Conservation (phyloP, 2,888 invertebrate genomes). For the Eupithecia subumbrata region DNA sequence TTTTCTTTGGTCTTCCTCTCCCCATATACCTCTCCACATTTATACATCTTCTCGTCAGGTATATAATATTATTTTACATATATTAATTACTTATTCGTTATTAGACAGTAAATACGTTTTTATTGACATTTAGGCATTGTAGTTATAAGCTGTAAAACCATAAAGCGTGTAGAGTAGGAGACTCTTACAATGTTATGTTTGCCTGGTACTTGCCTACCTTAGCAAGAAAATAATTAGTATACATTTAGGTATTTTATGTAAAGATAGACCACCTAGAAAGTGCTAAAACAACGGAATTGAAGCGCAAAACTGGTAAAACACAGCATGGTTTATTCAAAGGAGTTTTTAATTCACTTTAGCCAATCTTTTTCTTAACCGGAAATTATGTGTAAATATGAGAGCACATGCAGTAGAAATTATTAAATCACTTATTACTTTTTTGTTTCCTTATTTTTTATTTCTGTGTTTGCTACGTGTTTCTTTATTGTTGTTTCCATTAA, state of each 20-base stretch:
- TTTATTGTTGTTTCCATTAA: too few species aligned
- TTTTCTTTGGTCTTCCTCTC: too few species aligned
- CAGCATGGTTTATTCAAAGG: not conserved
- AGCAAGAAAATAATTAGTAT: not conserved
- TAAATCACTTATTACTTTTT: too few species aligned
- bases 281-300: not conserved
- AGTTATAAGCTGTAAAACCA: constrained; percentile 4
- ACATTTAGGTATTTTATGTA: not conserved
- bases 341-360: not conserved
- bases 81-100: not conserved
- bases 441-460: too few species aligned
- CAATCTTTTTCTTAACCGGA: not conserved
- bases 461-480: too few species aligned
- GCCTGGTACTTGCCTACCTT: not conserved
- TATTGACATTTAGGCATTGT: not conserved
- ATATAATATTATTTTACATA: too few species aligned
- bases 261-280: constrained; percentile 5
- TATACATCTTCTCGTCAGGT: too few species aligned
- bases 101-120: not conserved
- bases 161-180: not conserved
- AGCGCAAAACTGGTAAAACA: not conserved
- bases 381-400: not conserved
- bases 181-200: constrained; percentile 8
- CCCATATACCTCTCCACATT: too few species aligned
- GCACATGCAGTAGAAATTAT: not conserved